phyloP scores from a whole-genome alignment of 2,113 vertebrate species.

The Trachemys scripta region DNA sequence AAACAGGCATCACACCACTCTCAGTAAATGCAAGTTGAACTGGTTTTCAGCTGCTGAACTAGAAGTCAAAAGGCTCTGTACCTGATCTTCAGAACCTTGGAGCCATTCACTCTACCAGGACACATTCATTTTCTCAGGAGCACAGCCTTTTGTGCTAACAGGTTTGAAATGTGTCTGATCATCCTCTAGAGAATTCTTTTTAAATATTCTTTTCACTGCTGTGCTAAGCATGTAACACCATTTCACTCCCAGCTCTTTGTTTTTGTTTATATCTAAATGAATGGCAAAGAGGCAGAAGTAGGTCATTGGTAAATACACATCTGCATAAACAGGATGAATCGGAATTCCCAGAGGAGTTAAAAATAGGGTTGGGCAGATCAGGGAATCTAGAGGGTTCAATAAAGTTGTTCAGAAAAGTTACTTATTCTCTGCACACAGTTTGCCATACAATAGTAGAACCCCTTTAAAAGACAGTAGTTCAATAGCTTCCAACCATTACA shows the following conservation, averaged over 20 bases:
- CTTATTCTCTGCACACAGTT: background rate
- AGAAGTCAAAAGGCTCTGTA: background rate
- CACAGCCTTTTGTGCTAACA: background rate
- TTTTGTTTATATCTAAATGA: too few species aligned
- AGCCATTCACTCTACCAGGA: background rate
- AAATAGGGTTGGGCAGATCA: background rate
- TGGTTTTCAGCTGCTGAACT: background rate
- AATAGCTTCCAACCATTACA: background rate
- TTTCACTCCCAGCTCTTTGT: background rate
- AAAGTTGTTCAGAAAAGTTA: background rate
- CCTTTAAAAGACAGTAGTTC: background rate
- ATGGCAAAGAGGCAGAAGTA: background rate
- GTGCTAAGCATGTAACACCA: background rate
- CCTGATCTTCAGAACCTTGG: background rate
- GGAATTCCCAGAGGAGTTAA: background rate
- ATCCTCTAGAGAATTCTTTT: background rate
- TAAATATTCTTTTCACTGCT: conserved; percentile 15
- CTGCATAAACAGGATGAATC: background rate
- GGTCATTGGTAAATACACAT: background rate
- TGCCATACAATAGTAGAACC: background rate
- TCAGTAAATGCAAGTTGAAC: background rate
- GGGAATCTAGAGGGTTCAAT: background rate
- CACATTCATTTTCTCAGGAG: background rate
- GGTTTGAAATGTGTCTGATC: background rate
- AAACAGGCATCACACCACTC: background rate